Base-by-base conservation (phyloP, 2,113 vertebrate genomes). In the Megatriorchis doriae region DNA sequence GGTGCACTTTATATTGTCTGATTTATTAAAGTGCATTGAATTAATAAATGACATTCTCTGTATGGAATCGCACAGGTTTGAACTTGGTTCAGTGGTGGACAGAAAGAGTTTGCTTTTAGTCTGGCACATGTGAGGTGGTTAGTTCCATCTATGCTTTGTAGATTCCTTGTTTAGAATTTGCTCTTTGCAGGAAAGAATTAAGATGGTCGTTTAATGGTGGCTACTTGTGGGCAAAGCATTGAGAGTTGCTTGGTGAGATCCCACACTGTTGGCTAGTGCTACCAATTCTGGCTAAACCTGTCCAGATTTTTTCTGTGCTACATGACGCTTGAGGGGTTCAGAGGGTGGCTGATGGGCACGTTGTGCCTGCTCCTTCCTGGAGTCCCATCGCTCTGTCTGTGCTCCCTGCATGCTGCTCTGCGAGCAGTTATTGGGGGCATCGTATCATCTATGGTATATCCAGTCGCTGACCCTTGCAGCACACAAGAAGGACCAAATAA, bases 1-100 rank as follows among this genome's bases (percentile, higher is more conserved):
- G 94, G 91, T 90, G 78, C 74, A 63, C 58, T 96, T 95, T 91
- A 75, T 89, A 78, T 86, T 81, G 73, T 81, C 80, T 93, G 93
- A 80, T 95, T 96, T 94, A 88, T 96, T 95, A 85, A 96, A 94
- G 75, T 62, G 88, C 36, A 11, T 91, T 95, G 91, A 95, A 95
- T 94, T 95, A 96, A 95, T 93, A 91, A 88, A 92, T 94, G 2
- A 45, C 66, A 52, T 95, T 87, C 86, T 79, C 77, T n/a, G 25
- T 21, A 38, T 70, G 93, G 78, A 90, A 68, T 42, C 82, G 81
- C 84, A 71, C 0, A 6, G 31, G 38, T 75, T 87, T 91, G 89
- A 93, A 74, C 71, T 89, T 81, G 50, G 50, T 83, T 79, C 2
- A 3, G 38, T 19, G 68, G 27, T 84, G 74, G 71, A 42, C 34